phyloP scores from a whole-genome alignment of 2,888 invertebrate species.

The Dicycla oo region DNA sequence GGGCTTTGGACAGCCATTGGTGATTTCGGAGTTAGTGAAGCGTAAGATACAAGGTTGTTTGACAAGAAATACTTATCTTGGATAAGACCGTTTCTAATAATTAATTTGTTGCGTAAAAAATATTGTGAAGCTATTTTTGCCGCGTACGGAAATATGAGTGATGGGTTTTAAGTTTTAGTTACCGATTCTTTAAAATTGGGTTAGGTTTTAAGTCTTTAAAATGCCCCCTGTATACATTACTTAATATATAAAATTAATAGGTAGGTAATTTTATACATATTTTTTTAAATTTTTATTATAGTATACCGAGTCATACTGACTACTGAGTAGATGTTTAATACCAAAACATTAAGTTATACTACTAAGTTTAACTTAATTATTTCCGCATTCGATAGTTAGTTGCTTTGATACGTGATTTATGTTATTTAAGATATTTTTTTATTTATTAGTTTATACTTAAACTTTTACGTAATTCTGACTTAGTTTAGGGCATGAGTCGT shows the following conservation, averaged over 20 bases:
- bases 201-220: background rate
- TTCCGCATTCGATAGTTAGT: slow-evolving; percentile 17
- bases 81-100: slow-evolving; percentile 74
- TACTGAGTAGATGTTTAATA: background rate
- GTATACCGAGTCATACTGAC: background rate
- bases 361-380: slow-evolving; percentile 6
- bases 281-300: no score
- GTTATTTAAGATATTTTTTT: background rate
- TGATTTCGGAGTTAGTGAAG: slow-evolving; percentile 81
- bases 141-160: slow-evolving; percentile 35
- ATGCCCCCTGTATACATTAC: background rate
- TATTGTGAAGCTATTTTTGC: slow-evolving; percentile 46
- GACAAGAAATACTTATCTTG: slow-evolving; percentile 74
- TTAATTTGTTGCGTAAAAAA: slow-evolving; percentile 70
- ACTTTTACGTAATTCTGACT: background rate
- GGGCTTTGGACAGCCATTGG: slow-evolving; percentile 69
- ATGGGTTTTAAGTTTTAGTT: background rate
- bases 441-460: no score
- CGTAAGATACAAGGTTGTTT: slow-evolving; percentile 82
- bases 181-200: background rate
- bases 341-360: background rate
- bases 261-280: no score
- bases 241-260: background rate
- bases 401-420: background rate
- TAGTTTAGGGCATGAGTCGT: no score